Evolutionary conservation across 2,797 vertebrate genomes (phyloP).

Genomic region (Decapterus maruadsi): DNA sequence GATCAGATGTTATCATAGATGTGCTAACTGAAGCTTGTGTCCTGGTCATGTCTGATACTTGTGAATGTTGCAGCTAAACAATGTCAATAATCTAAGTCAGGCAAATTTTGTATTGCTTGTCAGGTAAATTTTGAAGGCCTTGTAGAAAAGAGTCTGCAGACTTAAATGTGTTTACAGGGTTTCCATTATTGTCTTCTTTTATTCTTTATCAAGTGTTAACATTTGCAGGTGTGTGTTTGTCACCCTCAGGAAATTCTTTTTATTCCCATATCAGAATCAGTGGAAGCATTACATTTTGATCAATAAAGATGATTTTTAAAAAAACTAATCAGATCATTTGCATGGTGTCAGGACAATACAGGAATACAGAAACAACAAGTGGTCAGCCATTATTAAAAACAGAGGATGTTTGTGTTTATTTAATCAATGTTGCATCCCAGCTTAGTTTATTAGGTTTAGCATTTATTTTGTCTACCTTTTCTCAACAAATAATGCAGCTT

Average conservation of each 20-base stretch:
- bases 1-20: not conserved
- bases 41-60: constrained; percentile 23
- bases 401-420: constrained; percentile 18
- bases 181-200: constrained; percentile 19
- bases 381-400: not conserved
- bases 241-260: constrained; percentile 6
- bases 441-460: not conserved
- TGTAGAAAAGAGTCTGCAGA: not conserved
- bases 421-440: constrained; percentile 1
- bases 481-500: constrained; percentile 21
- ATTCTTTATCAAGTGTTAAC: constrained; percentile 5
- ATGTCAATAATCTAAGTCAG: constrained; percentile 18
- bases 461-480: constrained; percentile 26
- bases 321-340: constrained; percentile 59
- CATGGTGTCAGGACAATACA: constrained; percentile 54
- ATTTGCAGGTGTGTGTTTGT: constrained; percentile 29
- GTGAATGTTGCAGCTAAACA: constrained; percentile 27
- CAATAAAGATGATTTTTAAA: constrained; percentile 70
- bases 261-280: constrained; percentile 23
- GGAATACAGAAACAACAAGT: constrained; percentile 26
- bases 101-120: constrained; percentile 16
- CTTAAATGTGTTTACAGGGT: constrained; percentile 12
- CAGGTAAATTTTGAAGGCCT: not conserved
- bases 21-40: constrained; percentile 9
- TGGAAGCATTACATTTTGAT: constrained; percentile 46